These are phyloP conservation scores for Centruroides sculpturatus DNA, from an alignment of 1,140 invertebrate genomes.

Conservation along the genomic window DNA sequence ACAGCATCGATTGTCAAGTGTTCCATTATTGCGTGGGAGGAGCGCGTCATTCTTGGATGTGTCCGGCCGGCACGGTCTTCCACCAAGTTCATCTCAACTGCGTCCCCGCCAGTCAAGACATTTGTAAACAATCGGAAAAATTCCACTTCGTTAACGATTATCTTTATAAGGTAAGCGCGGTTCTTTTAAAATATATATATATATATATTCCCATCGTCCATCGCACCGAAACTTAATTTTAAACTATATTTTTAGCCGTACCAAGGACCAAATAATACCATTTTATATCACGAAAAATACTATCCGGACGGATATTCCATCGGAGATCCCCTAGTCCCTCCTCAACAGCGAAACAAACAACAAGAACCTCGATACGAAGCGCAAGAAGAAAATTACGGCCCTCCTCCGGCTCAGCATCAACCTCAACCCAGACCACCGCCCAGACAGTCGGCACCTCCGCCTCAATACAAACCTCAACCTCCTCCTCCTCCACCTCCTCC, in stretches of 20 bases:
- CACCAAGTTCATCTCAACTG: constrained; percentile 83
- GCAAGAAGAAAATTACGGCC: background rate
- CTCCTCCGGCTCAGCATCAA: background rate
- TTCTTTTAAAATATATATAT: background rate
- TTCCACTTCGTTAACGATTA: constrained; percentile 88
- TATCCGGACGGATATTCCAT: constrained; percentile 27
- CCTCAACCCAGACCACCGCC: constrained; percentile 1
- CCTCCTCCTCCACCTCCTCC: too few relatives aligned
- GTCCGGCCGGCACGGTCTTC: constrained; percentile 80
- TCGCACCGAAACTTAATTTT: background rate
- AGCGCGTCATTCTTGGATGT: constrained; percentile 81
- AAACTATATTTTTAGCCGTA: background rate
- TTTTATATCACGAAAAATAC: constrained; percentile 65
- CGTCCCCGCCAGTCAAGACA: constrained; percentile 78
- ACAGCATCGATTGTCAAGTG: constrained; percentile 72
- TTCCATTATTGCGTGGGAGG: constrained; percentile 89
- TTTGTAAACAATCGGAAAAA: constrained; percentile 71
- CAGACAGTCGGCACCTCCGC: constrained; percentile 1
- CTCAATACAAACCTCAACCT: constrained; percentile 9
- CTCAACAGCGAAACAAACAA: background rate
- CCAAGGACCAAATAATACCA: constrained; percentile 47
- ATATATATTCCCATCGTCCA: background rate
- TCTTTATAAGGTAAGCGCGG: constrained; percentile 70
- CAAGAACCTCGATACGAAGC: background rate
- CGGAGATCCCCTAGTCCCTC: constrained; percentile 11